Conservation (phyloP, 1,140 invertebrate species). For the Hycleus cichorii region DNA sequence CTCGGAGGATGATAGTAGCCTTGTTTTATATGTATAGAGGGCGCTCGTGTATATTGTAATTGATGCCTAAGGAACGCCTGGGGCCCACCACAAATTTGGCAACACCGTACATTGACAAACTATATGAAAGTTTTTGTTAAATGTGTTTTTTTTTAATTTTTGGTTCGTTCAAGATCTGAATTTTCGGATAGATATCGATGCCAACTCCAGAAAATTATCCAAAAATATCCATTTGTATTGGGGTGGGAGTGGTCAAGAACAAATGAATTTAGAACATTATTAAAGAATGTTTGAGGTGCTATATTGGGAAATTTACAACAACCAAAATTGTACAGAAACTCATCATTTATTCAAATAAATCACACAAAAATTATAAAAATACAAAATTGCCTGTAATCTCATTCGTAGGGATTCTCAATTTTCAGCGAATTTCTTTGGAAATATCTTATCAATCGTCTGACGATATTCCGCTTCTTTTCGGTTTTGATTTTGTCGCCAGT, state of each 20-base stretch:
- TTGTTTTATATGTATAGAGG: constrained; percentile 68
- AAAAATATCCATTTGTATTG: constrained; percentile 9
- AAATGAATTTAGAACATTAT: constrained; percentile 14
- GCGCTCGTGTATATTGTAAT: constrained; percentile 44
- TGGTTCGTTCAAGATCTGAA: neutral
- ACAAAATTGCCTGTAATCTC: neutral
- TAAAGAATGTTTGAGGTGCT: constrained; percentile 14
- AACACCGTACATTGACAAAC: constrained; percentile 1
- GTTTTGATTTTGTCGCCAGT: neutral
- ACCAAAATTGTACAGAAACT: neutral
- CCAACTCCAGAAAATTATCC: constrained; percentile 8
- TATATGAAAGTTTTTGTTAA: neutral
- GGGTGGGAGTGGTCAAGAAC: constrained; percentile 18
- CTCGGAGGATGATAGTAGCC: constrained; percentile 52
- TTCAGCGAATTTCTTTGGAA: constrained; percentile 15
- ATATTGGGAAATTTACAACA: neutral
- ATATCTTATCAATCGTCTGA: constrained; percentile 24
- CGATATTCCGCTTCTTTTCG: constrained; percentile 29
- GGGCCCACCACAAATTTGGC: constrained; percentile 16
- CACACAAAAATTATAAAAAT: neutral
- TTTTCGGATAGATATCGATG: neutral
- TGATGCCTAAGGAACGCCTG: constrained; percentile 23
- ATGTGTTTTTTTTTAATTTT: no score
- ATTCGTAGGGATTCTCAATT: constrained; percentile 5
- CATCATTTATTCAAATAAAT: neutral